phyloP scores from a whole-genome alignment of 2,113 vertebrate genomes.

The Reinhardtius hippoglossoides region DNA sequence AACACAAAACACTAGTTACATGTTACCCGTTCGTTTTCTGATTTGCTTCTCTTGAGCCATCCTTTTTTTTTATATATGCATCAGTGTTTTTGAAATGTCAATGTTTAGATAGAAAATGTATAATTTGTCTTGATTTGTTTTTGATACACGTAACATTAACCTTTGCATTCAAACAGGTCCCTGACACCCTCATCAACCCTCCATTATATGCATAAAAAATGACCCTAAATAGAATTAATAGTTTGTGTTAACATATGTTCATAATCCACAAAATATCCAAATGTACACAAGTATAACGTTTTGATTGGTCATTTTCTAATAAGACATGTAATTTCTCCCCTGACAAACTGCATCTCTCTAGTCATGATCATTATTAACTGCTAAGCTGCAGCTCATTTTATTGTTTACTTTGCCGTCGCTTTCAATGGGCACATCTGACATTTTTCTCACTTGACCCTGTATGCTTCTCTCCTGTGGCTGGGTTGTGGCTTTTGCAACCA shows the following conservation, averaged over 20 bases:
- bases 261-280: no score
- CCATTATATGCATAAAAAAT: background rate
- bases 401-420: background rate
- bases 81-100: background rate
- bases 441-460: constrained; percentile 1
- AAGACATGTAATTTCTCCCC: no score
- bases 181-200: background rate
- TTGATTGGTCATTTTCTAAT: no score
- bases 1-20: constrained; percentile 10
- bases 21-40: constrained; percentile 2
- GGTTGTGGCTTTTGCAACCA: background rate
- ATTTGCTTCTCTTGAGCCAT: background rate
- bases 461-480: background rate
- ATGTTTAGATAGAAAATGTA: no score
- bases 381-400: background rate
- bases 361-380: background rate
- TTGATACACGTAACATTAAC: constrained; percentile 11
- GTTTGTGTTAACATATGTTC: background rate
- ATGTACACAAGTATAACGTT: no score
- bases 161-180: background rate
- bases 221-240: background rate
- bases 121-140: background rate
- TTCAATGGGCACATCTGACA: background rate
- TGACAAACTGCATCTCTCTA: background rate
- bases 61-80: background rate